Conservation (phyloP, 2,113 vertebrate species). For the Semnornis frantzii region DNA sequence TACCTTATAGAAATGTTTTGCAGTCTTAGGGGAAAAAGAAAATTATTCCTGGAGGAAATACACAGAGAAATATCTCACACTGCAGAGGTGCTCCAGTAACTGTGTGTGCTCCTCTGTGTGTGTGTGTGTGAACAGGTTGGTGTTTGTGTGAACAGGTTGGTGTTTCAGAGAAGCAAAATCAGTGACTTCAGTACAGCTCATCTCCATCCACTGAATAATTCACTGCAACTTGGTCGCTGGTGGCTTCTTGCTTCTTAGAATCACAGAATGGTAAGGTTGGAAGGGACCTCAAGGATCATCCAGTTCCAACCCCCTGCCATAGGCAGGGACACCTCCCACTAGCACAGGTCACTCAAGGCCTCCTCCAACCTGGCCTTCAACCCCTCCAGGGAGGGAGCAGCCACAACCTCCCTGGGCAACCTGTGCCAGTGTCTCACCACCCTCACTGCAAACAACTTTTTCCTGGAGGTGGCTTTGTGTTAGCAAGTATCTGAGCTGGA, state of each 20-base stretch:
- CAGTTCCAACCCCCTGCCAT: too few species aligned
- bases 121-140: neutral
- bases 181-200: rapidly evolving
- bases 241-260: neutral
- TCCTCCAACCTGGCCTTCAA: too few species aligned
- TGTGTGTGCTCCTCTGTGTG: neutral
- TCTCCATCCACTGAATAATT: neutral
- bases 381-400: too few species aligned
- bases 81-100: neutral
- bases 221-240: rapidly evolving
- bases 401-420: too few species aligned
- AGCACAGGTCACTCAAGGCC: too few species aligned
- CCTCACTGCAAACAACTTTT: too few species aligned
- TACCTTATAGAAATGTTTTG: neutral
- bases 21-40: neutral
- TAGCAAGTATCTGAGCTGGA: neutral
- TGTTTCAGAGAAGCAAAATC: neutral
- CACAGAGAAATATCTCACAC: rapidly evolving
- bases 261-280: too few species aligned
- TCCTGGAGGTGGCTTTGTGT: neutral
- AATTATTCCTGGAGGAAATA: neutral
- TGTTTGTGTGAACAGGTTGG: neutral
- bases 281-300: too few species aligned
- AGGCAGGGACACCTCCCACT: too few species aligned
- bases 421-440: too few species aligned